Evolutionary conservation across 1,140 invertebrate genomes (phyloP), one percentile per base, ranked within the genome.

Genomic region (Panulirus ornatus): DNA sequence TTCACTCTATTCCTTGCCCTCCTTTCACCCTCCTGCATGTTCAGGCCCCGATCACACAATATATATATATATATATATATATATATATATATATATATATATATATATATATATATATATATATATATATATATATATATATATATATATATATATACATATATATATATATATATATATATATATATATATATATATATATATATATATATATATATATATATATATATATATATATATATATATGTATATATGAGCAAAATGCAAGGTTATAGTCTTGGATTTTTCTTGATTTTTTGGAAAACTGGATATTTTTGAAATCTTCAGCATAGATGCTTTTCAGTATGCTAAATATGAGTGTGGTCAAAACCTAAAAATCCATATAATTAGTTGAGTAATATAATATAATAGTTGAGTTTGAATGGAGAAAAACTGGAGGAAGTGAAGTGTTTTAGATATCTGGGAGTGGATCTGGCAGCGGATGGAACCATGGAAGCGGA

Each of bases 201-300:
- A 42, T 42, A 81, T 81, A 81, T 51, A 44, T 81, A 44, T 51
- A 81, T 81, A 81, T 81, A 44, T 81, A 81, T 81, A 44, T 81
- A 81, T 81, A 81, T 81, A 81, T 81, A 81, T 81, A 81, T 44
- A 81, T 81, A 81, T 81, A 81, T 81, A 81, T 81, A 81, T 11
- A 75, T 75, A 75, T 75, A 75, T 73, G 5, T 73, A 73, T 73
- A 9, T 73, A 73, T 73, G 70, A 73, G 27, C 30, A 73, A 73
- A 22, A 73, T 73, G 27, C 27, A 73, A 22, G 30, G 8, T n/a
- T n/a, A n/a, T n/a, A n/a, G n/a, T n/a, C n/a, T n/a, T n/a, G n/a
- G n/a, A n/a, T n/a, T n/a, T n/a, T n/a, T n/a, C n/a, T n/a, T n/a
- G n/a, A n/a, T n/a, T n/a, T n/a, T n/a, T n/a, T n/a, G n/a, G n/a